Conservation (phyloP, 2,113 vertebrate genomes). For the Deroptyus accipitrinus region DNA sequence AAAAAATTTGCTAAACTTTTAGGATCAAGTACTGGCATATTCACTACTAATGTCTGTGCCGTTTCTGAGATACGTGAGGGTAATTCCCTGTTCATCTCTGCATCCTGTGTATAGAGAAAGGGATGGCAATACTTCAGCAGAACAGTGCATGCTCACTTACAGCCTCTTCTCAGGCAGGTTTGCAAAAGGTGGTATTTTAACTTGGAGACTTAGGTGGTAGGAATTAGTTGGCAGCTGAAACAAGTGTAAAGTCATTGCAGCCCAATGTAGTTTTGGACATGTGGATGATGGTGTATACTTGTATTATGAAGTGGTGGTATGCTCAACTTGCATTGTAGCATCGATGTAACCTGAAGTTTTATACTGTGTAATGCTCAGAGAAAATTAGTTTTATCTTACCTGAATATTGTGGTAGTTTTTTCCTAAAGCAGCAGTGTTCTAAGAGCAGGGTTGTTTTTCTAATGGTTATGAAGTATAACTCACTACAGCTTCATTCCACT, state of each 20-base stretch:
- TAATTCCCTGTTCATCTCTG: neutral
- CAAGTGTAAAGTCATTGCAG: neutral
- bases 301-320: neutral
- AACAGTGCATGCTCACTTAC: fast-evolving
- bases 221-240: neutral
- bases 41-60: neutral
- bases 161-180: neutral
- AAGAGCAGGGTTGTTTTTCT: neutral
- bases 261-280: neutral
- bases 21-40: neutral
- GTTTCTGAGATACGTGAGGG: neutral
- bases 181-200: neutral
- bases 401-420: neutral
- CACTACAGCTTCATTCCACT: neutral
- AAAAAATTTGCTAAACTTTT: neutral
- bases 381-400: neutral
- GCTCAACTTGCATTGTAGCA: neutral
- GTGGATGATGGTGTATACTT: neutral
- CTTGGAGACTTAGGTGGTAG: neutral
- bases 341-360: neutral
- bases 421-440: neutral
- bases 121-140: neutral
- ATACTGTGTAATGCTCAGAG: neutral
- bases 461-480: neutral
- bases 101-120: neutral